Percentiles rank a stretch among this genome's conserved stretches.
These are phyloP conservation scores for Chrysomela aeneicollis DNA, from an alignment of 2,888 invertebrate genomes.

Conservation along the genomic window DNA sequence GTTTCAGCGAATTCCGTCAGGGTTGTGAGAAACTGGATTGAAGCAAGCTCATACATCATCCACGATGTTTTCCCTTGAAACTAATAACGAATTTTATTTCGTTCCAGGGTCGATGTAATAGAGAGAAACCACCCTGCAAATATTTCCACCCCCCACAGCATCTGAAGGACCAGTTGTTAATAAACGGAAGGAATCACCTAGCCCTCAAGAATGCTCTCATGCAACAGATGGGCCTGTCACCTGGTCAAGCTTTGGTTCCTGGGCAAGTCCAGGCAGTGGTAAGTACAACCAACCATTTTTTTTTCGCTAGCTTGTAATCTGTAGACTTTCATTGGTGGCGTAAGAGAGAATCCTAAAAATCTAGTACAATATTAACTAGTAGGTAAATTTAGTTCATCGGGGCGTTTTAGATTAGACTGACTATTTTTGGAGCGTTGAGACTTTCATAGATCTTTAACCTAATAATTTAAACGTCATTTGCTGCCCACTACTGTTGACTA, in stretches of 20 bases:
- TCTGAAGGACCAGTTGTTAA: constrained; percentile 98
- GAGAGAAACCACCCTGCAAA: constrained; percentile 99
- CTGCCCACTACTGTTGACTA: neutral
- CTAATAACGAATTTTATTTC: constrained; percentile 10
- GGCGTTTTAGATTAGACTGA: constrained; percentile 13
- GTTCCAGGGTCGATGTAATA: constrained; percentile 97
- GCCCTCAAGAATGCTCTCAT: constrained; percentile 97
- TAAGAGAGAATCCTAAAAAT: constrained; percentile 1
- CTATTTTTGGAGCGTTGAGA: constrained; percentile 24
- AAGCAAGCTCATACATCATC: constrained; percentile 44
- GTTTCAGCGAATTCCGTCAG: constrained; percentile 37
- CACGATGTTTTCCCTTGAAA: constrained; percentile 25
- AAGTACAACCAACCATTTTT: constrained; percentile 64
- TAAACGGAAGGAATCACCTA: constrained; percentile 99
- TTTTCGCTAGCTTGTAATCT: neutral
- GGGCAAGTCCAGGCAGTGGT: constrained; percentile 94
- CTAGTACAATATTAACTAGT: too few species aligned
- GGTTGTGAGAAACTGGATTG: constrained; percentile 41
- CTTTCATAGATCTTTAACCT: neutral
- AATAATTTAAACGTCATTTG: constrained; percentile 12
- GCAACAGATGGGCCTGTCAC: constrained; percentile 95
- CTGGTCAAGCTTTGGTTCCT: constrained; percentile 89
- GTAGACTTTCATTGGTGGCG: neutral
- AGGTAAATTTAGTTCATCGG: constrained; percentile 20
- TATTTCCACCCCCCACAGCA: constrained; percentile 99